These are phyloP conservation scores for Anthonomus grandis DNA, from an alignment of 1,140 invertebrate species.

Conservation along the genomic window DNA sequence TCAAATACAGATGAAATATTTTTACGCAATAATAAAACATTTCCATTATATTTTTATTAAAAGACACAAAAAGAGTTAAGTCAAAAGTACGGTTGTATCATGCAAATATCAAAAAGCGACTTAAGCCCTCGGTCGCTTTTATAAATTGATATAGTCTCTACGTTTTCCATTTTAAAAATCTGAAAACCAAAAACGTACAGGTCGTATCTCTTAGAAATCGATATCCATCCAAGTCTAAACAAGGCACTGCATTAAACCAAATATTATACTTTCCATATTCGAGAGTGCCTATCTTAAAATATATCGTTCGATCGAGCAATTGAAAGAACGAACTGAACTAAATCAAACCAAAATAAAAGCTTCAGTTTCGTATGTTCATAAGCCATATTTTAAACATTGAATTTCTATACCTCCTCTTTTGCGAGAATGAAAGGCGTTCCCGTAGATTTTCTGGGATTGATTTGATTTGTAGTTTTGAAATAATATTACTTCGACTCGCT, in stretches of 20 bases:
- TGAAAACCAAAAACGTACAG: neutral
- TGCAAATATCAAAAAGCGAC: too few relatives aligned
- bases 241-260: constrained; percentile 17
- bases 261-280: constrained; percentile 21
- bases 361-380: constrained; percentile 21
- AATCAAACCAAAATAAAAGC: constrained; percentile 22
- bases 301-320: constrained; percentile 11
- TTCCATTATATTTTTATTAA: too few relatives aligned
- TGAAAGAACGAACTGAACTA: constrained; percentile 24
- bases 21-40: too few relatives aligned
- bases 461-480: constrained; percentile 30
- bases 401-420: constrained; percentile 25
- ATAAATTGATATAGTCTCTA: too few relatives aligned
- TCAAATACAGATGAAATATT: too few relatives aligned
- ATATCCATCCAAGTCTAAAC: neutral
- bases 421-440: constrained; percentile 15
- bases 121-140: too few relatives aligned
- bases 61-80: too few relatives aligned
- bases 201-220: neutral
- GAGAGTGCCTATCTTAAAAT: constrained; percentile 7
- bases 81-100: too few relatives aligned
- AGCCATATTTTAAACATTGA: constrained; percentile 27
- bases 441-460: constrained; percentile 28
- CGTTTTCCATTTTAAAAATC: too few relatives aligned
- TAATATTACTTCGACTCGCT: constrained; percentile 24